These are phyloP conservation scores for Drosophila engyochracea DNA, from an alignment of 2,888 invertebrate genomes.

Conservation along the genomic window DNA sequence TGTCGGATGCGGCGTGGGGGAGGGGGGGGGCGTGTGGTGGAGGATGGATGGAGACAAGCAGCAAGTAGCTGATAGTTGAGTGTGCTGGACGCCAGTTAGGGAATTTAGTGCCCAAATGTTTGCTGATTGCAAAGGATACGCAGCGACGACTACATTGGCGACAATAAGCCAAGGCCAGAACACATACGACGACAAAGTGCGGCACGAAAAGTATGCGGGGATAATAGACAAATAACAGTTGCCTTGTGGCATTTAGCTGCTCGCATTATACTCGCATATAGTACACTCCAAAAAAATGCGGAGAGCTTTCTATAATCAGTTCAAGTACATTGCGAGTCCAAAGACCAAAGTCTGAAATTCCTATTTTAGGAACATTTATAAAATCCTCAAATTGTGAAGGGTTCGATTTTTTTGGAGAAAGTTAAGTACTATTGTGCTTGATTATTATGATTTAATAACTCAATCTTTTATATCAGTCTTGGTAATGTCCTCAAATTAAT, in stretches of 20 bases:
- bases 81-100: constrained; percentile 58
- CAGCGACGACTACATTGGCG: constrained; percentile 64
- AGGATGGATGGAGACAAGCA: constrained; percentile 1
- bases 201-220: constrained; percentile 67
- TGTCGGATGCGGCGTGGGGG: fast-evolving
- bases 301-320: not conserved
- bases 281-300: not conserved
- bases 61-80: constrained; percentile 73
- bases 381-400: not conserved
- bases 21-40: too few relatives aligned
- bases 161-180: constrained; percentile 72
- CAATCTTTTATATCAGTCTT: not conserved
- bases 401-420: not conserved
- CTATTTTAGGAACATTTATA: not conserved
- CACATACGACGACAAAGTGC: constrained; percentile 36
- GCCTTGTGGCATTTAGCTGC: constrained; percentile 78
- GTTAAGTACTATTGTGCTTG: not conserved
- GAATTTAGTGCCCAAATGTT: constrained; percentile 81
- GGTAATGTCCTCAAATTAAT: not conserved
- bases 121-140: constrained; percentile 81
- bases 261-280: constrained; percentile 54
- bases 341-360: not conserved
- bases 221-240: constrained; percentile 81
- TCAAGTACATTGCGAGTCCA: not conserved
- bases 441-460: not conserved